Conservation (phyloP, 2,888 invertebrate genomes). For the Lasioglossum oenotherae region DNA sequence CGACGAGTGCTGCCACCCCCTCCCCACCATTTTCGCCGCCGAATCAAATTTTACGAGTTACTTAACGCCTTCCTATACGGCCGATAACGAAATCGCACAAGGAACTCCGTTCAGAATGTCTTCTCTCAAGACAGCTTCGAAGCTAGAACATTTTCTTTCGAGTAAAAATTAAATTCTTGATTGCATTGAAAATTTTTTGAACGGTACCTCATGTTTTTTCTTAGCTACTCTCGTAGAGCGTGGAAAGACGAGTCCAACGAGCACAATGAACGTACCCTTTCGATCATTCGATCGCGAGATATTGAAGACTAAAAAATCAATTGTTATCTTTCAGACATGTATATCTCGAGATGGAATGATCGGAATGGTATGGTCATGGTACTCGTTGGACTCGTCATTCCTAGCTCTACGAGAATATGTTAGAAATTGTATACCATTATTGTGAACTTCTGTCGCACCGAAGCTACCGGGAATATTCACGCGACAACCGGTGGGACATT, state of each 20-base stretch:
- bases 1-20: background rate
- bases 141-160: background rate
- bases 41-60: constrained; percentile 44
- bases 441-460: background rate
- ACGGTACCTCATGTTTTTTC: background rate
- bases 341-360: background rate
- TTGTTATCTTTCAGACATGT: background rate
- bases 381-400: background rate
- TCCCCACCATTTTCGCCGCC: background rate
- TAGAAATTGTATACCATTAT: background rate
- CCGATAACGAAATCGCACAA: background rate
- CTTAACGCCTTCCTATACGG: constrained; percentile 13
- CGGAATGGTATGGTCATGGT: background rate
- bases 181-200: rapidly evolving
- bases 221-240: background rate
- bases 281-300: too few species aligned
- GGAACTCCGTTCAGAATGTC: background rate
- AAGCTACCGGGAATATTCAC: background rate
- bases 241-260: background rate
- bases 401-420: background rate
- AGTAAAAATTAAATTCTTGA: background rate
- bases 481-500: background rate
- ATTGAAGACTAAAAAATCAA: background rate
- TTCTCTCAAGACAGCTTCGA: background rate
- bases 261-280: background rate